A percentile compares a stretch with the other conserved stretches of the same genome.
Evolutionary conservation across 2,113 vertebrate species (phyloP).

Genomic region (Macheiramphus alcinus): DNA sequence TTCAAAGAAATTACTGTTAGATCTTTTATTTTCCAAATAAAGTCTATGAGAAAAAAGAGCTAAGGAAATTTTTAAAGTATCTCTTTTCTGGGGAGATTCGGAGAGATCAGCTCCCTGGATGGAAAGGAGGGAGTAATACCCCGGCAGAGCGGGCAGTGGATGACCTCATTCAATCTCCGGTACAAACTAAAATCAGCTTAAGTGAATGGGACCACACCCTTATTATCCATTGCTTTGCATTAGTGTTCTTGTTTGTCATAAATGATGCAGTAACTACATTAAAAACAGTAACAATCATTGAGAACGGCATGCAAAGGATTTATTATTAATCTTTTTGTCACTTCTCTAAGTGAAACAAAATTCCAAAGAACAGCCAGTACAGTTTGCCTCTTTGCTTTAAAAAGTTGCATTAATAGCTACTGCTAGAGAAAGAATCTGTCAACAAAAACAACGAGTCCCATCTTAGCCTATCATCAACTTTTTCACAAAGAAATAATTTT

Average conservation of each 20-base stretch:
- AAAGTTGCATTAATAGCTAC: not conserved
- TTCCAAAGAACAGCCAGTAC: not conserved
- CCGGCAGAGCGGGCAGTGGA: fast-evolving
- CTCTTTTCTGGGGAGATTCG: too few species aligned
- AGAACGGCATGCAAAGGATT: not conserved
- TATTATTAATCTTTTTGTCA: not conserved
- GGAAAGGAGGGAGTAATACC: not conserved
- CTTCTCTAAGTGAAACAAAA: not conserved
- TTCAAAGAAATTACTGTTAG: not conserved
- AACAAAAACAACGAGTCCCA: not conserved
- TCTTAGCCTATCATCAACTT: not conserved
- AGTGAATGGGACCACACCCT: not conserved
- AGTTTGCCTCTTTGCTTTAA: not conserved
- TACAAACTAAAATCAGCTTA: not conserved
- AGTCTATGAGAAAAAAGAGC: not conserved
- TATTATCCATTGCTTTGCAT: not conserved
- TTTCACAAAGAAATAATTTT: not conserved
- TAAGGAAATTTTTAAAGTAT: too few species aligned
- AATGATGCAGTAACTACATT: not conserved
- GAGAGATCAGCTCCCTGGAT: not conserved
- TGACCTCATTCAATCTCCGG: not conserved
- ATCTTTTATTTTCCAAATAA: not conserved
- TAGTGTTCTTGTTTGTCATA: not conserved
- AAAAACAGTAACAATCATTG: not conserved
- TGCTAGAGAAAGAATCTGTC: not conserved